These are phyloP conservation scores for Myiopsitta monachus DNA, from an alignment of 2,113 vertebrate species.

Conservation along the genomic window DNA sequence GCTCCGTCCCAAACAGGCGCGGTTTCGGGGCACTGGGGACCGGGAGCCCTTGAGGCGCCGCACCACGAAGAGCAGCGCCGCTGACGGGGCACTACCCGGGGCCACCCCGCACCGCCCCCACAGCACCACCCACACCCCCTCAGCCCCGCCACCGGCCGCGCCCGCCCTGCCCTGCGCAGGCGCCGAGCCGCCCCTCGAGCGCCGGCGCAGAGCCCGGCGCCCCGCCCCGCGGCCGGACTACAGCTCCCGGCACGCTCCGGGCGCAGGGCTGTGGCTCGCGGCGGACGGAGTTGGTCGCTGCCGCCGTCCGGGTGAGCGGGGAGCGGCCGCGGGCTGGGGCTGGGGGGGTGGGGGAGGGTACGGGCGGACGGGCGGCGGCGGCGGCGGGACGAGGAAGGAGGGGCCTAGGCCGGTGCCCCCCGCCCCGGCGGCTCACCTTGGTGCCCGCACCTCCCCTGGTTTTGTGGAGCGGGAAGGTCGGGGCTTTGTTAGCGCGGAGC, in stretches of 20 bases:
- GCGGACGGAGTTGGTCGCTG: background rate
- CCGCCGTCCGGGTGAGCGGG: background rate
- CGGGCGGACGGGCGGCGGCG: too few relatives aligned
- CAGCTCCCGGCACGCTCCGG: background rate
- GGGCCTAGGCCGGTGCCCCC: background rate
- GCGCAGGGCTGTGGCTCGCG: background rate
- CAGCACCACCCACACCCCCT: too few relatives aligned
- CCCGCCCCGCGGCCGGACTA: background rate
- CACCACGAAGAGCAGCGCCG: background rate
- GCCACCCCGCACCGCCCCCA: rapidly evolving
- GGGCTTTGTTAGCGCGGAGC: background rate
- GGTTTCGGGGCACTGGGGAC: background rate
- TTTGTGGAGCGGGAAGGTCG: background rate
- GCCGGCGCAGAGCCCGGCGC: background rate
- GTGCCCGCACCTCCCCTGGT: background rate
- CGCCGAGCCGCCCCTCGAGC: background rate
- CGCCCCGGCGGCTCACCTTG: background rate
- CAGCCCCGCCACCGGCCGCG: too few relatives aligned
- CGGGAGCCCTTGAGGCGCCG: background rate
- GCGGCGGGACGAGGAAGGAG: background rate
- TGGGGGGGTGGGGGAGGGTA: background rate
- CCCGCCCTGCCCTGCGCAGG: background rate
- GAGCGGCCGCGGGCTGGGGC: background rate
- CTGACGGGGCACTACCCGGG: too few relatives aligned
- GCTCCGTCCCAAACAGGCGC: too few relatives aligned